These are phyloP conservation scores for Ypsolopha sequella DNA, from an alignment of 2,888 invertebrate genomes.

Conservation along the genomic window DNA sequence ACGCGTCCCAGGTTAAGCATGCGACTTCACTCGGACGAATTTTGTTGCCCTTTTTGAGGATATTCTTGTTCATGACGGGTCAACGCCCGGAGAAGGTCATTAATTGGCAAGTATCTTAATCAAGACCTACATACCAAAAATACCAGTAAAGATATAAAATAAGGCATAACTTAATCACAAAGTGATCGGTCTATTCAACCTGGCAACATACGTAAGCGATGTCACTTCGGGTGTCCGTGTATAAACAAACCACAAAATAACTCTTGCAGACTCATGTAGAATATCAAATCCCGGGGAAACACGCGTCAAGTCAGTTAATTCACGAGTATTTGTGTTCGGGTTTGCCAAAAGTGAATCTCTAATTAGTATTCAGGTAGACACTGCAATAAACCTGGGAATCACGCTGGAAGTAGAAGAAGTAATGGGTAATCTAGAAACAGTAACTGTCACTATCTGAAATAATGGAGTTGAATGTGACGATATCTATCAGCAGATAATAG, in stretches of 20 bases:
- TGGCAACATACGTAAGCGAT: neutral
- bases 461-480: too few species aligned
- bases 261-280: constrained; percentile 18
- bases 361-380: neutral
- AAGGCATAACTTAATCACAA: too few species aligned
- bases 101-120: neutral
- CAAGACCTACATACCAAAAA: neutral
- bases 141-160: neutral
- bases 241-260: neutral
- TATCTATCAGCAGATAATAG: too few species aligned
- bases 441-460: too few species aligned
- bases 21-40: constrained; percentile 34
- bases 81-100: constrained; percentile 13
- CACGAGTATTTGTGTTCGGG: neutral
- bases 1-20: constrained; percentile 21
- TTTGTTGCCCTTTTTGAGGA: constrained; percentile 31
- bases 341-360: too few species aligned
- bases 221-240: neutral
- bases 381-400: neutral
- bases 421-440: too few species aligned
- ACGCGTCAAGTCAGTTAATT: constrained; percentile 20
- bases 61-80: constrained; percentile 19
- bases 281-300: constrained; percentile 53
- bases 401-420: neutral
- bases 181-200: too few species aligned